Percentiles rank a stretch among this genome's conserved stretches.
Conservation (phyloP, 2,797 vertebrate genomes). For the Coendou prehensilis region DNA sequence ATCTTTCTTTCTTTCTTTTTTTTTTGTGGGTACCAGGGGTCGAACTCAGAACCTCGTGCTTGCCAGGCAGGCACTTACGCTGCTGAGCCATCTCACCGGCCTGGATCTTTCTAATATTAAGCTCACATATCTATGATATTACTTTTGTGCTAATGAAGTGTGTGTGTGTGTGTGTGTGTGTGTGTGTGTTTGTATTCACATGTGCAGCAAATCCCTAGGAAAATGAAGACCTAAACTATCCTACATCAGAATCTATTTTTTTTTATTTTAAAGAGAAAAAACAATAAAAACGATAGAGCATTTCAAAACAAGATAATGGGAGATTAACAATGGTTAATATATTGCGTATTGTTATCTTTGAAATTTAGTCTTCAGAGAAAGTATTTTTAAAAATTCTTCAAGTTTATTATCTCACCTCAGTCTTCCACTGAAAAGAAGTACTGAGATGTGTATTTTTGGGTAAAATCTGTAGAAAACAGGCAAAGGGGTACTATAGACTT, state of each 20-base stretch:
- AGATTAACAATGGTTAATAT: too few relatives aligned
- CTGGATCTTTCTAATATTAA: conserved; percentile 32
- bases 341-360: too few relatives aligned
- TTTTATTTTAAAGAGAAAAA: too few relatives aligned
- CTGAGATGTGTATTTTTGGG: not conserved
- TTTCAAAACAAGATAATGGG: too few relatives aligned
- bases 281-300: too few relatives aligned
- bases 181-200: not conserved
- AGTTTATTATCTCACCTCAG: conserved; percentile 42
- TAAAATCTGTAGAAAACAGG: conserved; percentile 25
- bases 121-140: conserved; percentile 3
- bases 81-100: too few relatives aligned
- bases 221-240: conserved; percentile 41
- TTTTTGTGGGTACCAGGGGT: too few relatives aligned
- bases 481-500: conserved; percentile 38
- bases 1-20: not conserved
- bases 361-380: conserved; percentile 37
- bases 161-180: not conserved
- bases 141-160: conserved; percentile 15
- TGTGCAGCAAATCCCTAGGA: not conserved
- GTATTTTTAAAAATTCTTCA: conserved; percentile 33
- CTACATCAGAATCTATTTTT: not conserved
- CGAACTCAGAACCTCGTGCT: too few relatives aligned
- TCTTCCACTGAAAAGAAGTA: conserved; percentile 25
- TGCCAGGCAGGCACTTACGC: too few relatives aligned